phyloP scores from a whole-genome alignment of 92 coral and sea anemone genomes.

The Phenganax stokvisi region DNA sequence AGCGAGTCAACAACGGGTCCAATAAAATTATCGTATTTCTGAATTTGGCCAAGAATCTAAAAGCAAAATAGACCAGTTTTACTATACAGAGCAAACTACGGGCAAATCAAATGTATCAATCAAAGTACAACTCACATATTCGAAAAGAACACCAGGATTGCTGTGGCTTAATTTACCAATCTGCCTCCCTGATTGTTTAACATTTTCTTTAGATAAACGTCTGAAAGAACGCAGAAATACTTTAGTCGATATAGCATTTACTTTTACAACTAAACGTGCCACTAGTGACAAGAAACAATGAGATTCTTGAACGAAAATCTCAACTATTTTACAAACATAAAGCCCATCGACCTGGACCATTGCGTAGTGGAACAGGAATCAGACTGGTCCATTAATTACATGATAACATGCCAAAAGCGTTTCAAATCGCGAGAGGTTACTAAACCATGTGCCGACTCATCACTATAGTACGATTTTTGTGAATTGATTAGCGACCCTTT shows the following conservation, averaged over 20 bases:
- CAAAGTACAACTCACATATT: constrained; percentile 75
- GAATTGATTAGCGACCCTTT: too few relatives aligned
- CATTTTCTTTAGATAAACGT: constrained; percentile 92
- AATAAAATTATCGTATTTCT: constrained; percentile 95
- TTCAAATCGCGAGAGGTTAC: too few relatives aligned
- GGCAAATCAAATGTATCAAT: background rate
- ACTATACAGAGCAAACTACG: background rate
- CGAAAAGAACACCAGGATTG: constrained; percentile 95
- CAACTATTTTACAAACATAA: too few relatives aligned
- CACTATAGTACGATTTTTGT: too few relatives aligned
- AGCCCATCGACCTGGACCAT: too few relatives aligned
- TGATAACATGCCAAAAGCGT: too few relatives aligned
- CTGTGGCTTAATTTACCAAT: constrained; percentile 97
- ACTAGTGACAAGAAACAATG: too few relatives aligned
- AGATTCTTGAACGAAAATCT: too few relatives aligned
- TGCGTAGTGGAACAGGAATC: too few relatives aligned
- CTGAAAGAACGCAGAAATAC: constrained; percentile 34
- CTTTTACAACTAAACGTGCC: too few relatives aligned
- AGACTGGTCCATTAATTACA: too few relatives aligned
- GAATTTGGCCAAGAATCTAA: constrained; percentile 93
- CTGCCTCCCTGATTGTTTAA: constrained; percentile 94
- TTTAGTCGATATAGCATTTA: background rate
- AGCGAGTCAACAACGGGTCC: constrained; percentile 97
- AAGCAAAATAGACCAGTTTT: background rate
- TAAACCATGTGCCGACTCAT: too few relatives aligned